Percentiles rank a stretch among this genome's conserved stretches.
phyloP scores from a whole-genome alignment of 2,797 vertebrate genomes.

The Parauchenoglanis ngamensis region DNA sequence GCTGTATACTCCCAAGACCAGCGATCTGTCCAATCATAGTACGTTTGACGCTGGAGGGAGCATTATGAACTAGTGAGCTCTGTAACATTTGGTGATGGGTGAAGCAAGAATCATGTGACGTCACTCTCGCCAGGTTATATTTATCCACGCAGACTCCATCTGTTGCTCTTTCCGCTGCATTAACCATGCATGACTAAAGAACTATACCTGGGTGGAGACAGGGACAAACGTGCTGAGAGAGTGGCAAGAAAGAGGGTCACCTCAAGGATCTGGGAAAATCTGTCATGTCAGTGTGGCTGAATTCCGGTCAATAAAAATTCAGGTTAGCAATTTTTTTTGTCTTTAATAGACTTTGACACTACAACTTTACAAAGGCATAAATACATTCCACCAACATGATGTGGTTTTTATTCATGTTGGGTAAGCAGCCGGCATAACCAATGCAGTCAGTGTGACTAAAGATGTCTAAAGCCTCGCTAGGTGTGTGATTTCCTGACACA shows the following conservation, averaged over 20 bases:
- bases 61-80: not conserved
- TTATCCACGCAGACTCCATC: slow-evolving; percentile 26
- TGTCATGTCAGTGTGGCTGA: not conserved
- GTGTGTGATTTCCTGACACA: not conserved
- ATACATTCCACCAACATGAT: not conserved
- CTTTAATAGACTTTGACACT: not conserved
- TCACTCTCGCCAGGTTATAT: slow-evolving; percentile 24
- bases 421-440: not conserved
- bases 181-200: slow-evolving; percentile 24
- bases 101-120: slow-evolving; percentile 3
- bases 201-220: slow-evolving; percentile 30
- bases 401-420: not conserved
- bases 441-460: not conserved
- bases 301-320: not conserved
- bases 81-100: slow-evolving; percentile 6
- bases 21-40: slow-evolving; percentile 1
- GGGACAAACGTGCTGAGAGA: slow-evolving; percentile 6
- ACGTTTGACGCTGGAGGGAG: not conserved
- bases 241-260: not conserved
- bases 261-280: not conserved
- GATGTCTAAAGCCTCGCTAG: not conserved
- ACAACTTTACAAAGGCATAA: not conserved
- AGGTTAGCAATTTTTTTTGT: not conserved
- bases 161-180: slow-evolving; percentile 28
- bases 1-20: slow-evolving; percentile 3